Evolutionary conservation across 2,797 vertebrate genomes (phyloP).

Genomic region (Falco columbarius): DNA sequence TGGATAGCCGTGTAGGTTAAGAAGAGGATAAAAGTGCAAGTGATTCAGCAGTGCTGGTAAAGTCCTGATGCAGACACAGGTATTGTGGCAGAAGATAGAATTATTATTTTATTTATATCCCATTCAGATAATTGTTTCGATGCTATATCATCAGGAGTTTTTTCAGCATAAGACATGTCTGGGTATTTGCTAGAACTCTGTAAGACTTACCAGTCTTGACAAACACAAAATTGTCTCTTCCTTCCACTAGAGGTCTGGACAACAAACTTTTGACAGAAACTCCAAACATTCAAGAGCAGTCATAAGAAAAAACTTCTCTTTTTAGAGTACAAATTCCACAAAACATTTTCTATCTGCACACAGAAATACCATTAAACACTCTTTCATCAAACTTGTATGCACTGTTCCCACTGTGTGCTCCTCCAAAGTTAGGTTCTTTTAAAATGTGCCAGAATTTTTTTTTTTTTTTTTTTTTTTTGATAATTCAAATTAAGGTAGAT

Average conservation of each 20-base stretch:
- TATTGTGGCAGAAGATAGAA: neutral
- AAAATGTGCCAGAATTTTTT: neutral
- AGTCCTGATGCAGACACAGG: neutral
- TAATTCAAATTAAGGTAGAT: neutral
- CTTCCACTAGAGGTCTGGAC: neutral
- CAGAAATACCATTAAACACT: neutral
- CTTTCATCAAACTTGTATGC: neutral
- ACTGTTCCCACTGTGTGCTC: neutral
- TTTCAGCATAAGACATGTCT: neutral
- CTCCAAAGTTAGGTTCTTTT: neutral
- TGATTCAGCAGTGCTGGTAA: neutral
- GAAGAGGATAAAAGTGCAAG: neutral
- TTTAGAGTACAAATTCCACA: neutral
- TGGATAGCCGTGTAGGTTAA: neutral
- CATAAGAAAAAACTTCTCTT: neutral
- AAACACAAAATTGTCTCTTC: neutral
- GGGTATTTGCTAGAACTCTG: neutral
- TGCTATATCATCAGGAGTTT: neutral
- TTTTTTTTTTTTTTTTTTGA: neutral
- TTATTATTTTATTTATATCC: neutral
- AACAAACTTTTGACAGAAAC: neutral
- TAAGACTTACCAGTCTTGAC: neutral
- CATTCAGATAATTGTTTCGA: neutral
- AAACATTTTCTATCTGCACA: neutral
- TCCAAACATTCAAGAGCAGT: neutral